phyloP scores from a whole-genome alignment of 2,888 invertebrate species.

The Cephus sareptanus region DNA sequence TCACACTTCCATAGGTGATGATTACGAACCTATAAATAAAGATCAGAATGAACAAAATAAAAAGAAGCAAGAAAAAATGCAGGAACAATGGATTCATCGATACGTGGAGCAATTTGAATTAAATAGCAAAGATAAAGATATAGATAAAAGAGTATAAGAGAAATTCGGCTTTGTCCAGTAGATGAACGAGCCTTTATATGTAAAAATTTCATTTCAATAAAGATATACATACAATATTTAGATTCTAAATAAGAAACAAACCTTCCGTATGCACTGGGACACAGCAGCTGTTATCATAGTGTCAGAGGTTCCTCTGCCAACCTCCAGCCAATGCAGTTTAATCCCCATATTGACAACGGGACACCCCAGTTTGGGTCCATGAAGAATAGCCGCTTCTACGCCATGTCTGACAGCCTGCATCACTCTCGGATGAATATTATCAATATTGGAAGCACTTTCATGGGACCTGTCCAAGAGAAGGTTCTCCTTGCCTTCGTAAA shows the following conservation, averaged over 20 bases:
- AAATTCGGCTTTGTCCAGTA: neutral
- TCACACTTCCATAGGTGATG: neutral
- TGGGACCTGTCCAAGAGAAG: conserved; percentile 74
- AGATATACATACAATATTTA: neutral
- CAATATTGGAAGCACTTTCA: conserved; percentile 77
- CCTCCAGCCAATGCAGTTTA: conserved; percentile 80
- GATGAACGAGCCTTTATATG: neutral
- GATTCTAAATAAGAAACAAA: conserved; percentile 51
- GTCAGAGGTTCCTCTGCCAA: conserved; percentile 81
- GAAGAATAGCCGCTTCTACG: conserved; percentile 74
- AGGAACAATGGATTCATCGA: conserved; percentile 7
- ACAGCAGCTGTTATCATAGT: conserved; percentile 85
- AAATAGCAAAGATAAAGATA: neutral
- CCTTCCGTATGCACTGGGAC: conserved; percentile 85
- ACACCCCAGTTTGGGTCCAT: conserved; percentile 89
- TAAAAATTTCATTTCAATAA: conserved; percentile 1
- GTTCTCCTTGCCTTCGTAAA: conserved; percentile 53
- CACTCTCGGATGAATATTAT: conserved; percentile 74
- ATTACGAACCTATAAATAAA: neutral
- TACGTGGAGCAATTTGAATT: neutral
- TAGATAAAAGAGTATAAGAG: neutral
- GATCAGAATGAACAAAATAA: neutral
- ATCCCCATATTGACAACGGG: conserved; percentile 84
- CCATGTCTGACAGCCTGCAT: conserved; percentile 80
- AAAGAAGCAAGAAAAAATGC: conserved; percentile 10